Percentiles rank a stretch among this genome's conserved stretches.
These are phyloP conservation scores for Pyrocoelia pectoralis DNA, from an alignment of 2,888 invertebrate genomes.

Conservation along the genomic window DNA sequence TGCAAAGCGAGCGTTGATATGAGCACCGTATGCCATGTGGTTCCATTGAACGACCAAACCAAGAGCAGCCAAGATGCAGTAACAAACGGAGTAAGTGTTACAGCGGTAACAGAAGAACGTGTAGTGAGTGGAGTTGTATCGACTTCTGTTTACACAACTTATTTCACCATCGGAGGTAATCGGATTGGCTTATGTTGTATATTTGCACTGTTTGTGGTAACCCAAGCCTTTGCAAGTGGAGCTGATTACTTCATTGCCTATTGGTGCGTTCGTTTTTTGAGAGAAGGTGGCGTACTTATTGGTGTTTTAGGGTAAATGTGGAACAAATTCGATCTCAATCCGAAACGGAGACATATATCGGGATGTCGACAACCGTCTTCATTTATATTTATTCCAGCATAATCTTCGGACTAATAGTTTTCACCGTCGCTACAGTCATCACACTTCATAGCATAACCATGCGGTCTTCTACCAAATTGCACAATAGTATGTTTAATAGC, in stretches of 20 bases:
- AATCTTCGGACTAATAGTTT: background rate
- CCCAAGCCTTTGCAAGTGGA: background rate
- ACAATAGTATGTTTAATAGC: conserved; percentile 51
- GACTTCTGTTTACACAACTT: background rate
- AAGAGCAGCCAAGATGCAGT: background rate
- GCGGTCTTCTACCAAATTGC: conserved; percentile 53
- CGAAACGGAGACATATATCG: background rate
- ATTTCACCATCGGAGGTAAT: background rate
- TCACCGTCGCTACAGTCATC: background rate
- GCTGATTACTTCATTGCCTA: background rate
- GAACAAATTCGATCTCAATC: background rate
- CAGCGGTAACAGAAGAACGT: background rate
- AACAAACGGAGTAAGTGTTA: background rate
- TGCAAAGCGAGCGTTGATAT: background rate
- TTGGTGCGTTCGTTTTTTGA: background rate
- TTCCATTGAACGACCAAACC: background rate
- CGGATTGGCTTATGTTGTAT: background rate
- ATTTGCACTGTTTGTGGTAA: background rate
- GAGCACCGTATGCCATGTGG: background rate
- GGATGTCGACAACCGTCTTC: background rate
- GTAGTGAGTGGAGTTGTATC: background rate
- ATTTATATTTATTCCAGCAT: background rate
- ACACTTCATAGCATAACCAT: conserved; percentile 27
- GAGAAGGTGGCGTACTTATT: background rate
- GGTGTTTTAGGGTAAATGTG: background rate